phyloP scores from a whole-genome alignment of 2,888 invertebrate genomes.

The Drosophila paranaensis region DNA sequence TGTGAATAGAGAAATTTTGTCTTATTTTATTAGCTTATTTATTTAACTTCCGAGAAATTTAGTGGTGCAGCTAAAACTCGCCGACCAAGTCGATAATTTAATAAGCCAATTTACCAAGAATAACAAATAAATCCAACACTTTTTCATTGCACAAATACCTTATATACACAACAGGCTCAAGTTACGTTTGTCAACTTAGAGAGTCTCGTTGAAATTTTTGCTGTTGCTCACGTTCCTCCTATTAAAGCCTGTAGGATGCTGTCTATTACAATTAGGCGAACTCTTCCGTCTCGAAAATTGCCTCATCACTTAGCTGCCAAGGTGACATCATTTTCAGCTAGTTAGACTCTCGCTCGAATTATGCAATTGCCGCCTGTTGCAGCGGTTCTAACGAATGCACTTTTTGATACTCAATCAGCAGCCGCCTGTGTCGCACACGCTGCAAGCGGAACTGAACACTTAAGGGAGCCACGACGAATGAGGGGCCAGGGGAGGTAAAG shows the following conservation, averaged over 20 bases:
- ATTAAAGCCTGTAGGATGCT: conserved; percentile 57
- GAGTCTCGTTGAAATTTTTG: background rate
- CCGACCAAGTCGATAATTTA: background rate
- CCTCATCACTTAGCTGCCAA: conserved; percentile 36
- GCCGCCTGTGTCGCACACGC: conserved; percentile 23
- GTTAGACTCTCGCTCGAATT: conserved; percentile 35
- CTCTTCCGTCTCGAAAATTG: conserved; percentile 49
- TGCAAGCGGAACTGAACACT: conserved; percentile 75
- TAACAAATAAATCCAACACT: background rate
- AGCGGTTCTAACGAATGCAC: conserved; percentile 57
- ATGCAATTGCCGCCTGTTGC: conserved; percentile 64
- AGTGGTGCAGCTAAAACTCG: no score
- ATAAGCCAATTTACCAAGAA: background rate
- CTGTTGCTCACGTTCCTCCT: background rate
- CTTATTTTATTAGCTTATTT: background rate
- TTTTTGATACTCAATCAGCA: conserved; percentile 40
- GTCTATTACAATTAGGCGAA: conserved; percentile 65
- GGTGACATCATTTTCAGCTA: conserved; percentile 56
- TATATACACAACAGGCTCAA: background rate
- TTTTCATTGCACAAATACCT: background rate
- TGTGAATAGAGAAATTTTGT: background rate
- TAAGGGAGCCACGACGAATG: conserved; percentile 43
- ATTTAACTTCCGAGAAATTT: background rate
- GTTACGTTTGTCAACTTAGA: background rate
- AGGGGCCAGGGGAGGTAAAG: background rate